phyloP scores from a whole-genome alignment of 2,113 vertebrate genomes.

The Mystacornis crossleyi region DNA sequence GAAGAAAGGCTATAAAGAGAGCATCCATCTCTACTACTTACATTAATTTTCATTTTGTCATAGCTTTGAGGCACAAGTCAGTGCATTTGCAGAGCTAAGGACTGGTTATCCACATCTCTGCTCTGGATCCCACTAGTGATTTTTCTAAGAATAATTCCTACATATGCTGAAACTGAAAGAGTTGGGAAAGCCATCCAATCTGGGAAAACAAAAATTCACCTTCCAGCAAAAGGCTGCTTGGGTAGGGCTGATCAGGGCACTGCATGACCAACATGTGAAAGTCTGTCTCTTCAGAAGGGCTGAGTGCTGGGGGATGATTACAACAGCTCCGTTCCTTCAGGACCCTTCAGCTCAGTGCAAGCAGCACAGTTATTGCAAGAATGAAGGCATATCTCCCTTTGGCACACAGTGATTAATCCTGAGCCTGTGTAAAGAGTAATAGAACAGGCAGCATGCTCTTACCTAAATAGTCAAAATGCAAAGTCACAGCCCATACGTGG shows the following conservation, averaged over 20 bases:
- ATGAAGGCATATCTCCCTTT: not conserved
- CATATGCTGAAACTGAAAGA: not conserved
- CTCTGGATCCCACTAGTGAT: not conserved
- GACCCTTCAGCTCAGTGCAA: not conserved
- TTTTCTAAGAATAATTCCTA: not conserved
- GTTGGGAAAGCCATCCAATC: not conserved
- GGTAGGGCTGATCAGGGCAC: not conserved
- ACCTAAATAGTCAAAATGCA: not conserved
- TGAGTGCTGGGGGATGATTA: not conserved
- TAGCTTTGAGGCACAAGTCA: not conserved
- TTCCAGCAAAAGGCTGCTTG: not conserved
- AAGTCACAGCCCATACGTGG: not conserved
- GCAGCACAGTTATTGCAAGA: not conserved
- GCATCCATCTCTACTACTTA: not conserved
- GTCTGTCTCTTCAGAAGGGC: not conserved
- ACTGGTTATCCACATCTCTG: not conserved
- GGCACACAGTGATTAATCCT: slow-evolving; percentile 14
- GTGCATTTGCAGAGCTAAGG: not conserved
- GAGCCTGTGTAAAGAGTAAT: not conserved
- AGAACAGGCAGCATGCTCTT: not conserved
- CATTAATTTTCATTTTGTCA: not conserved
- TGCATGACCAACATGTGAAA: fast-evolving
- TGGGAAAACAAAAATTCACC: not conserved
- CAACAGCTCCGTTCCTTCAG: not conserved
- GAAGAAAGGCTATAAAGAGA: not conserved